A percentile compares a stretch with the other conserved stretches of the same genome.
Evolutionary conservation across 2,888 invertebrate genomes (phyloP).

Genomic region (Allophyes oxyacanthae): DNA sequence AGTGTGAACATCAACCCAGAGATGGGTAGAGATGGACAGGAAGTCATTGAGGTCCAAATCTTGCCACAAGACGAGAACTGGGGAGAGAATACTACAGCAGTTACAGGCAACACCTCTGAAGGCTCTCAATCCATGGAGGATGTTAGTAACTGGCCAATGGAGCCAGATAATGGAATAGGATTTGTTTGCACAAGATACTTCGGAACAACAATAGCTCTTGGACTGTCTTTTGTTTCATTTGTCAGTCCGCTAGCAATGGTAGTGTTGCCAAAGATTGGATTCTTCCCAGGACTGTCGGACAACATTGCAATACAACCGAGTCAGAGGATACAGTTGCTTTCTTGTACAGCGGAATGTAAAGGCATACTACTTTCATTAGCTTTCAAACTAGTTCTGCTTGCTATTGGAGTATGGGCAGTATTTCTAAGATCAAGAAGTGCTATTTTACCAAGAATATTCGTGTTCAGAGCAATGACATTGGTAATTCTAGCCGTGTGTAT

Average conservation of each 20-base stretch:
- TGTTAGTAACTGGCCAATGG: constrained; percentile 95
- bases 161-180: constrained; percentile 92
- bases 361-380: constrained; percentile 97
- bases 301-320: constrained; percentile 92
- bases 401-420: constrained; percentile 97
- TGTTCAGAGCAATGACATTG: constrained; percentile 96
- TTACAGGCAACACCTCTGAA: constrained; percentile 98
- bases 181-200: constrained; percentile 95
- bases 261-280: constrained; percentile 96
- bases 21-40: constrained; percentile 94
- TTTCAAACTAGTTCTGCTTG: constrained; percentile 96
- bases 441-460: constrained; percentile 96
- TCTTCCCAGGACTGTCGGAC: constrained; percentile 93
- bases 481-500: constrained; percentile 96
- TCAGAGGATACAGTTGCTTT: constrained; percentile 91
- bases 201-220: constrained; percentile 93
- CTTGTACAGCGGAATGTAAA: constrained; percentile 98
- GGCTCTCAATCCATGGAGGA: constrained; percentile 98
- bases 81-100: constrained; percentile 99
- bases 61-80: constrained; percentile 99
- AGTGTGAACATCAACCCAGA: constrained; percentile 95
- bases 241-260: constrained; percentile 98
- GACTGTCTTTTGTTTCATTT: constrained; percentile 95
- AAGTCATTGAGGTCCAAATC: constrained; percentile 98
- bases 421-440: constrained; percentile 95